Conservation (phyloP, 2,888 invertebrate species). For the Phorcus lineatus region DNA sequence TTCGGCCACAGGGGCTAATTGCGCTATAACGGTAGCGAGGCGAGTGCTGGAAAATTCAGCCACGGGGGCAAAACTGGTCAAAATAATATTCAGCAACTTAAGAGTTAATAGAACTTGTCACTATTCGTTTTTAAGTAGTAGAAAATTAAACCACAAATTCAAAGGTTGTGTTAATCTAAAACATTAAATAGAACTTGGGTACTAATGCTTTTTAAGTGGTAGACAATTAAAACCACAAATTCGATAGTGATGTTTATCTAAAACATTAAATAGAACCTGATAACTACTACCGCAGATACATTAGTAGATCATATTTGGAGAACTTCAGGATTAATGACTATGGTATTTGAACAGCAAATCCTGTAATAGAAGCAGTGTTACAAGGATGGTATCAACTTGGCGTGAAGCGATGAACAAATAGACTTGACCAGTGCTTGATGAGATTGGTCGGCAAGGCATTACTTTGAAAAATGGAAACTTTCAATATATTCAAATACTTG, state of each 20-base stretch:
- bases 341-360: constrained; percentile 7
- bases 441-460: background rate
- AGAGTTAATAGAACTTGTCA: too few species aligned
- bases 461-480: background rate
- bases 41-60: too few species aligned
- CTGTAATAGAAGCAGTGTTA: background rate
- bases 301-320: constrained; percentile 8
- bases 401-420: background rate
- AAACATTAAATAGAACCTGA: background rate
- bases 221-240: too few species aligned
- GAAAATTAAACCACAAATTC: too few species aligned
- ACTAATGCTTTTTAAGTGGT: background rate
- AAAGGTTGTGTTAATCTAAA: background rate
- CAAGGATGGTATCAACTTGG: background rate
- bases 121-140: too few species aligned
- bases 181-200: background rate
- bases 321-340: constrained; percentile 5
- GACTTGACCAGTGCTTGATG: background rate
- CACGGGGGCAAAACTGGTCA: too few species aligned
- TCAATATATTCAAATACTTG: background rate
- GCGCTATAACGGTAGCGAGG: too few species aligned
- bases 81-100: too few species aligned
- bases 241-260: background rate
- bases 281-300: background rate
- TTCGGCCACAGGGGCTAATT: too few species aligned